These are phyloP conservation scores for Drosophila ohnishii DNA, from an alignment of 1,140 invertebrate species.

Conservation along the genomic window DNA sequence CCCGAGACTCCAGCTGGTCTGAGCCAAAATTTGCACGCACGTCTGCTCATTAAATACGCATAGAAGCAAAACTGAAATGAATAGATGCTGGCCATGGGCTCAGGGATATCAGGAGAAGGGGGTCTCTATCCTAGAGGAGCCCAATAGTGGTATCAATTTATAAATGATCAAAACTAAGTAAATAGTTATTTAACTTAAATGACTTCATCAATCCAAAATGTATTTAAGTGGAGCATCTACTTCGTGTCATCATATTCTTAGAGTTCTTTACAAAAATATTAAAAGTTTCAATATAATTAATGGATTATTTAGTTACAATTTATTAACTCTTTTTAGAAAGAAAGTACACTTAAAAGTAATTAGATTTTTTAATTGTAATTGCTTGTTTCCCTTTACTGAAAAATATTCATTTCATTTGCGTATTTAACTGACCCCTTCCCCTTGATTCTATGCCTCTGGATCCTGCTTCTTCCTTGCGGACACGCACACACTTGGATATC, in stretches of 20 bases:
- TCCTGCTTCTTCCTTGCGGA: neutral
- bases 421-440: neutral
- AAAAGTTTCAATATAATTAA: no score
- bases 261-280: no score
- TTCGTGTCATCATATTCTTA: no score
- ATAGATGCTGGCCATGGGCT: conserved; percentile 41
- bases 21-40: conserved; percentile 71
- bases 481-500: conserved; percentile 67
- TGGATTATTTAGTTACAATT: no score
- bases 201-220: no score
- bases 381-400: neutral
- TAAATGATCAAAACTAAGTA: neutral
- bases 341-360: neutral
- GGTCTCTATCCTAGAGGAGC: neutral
- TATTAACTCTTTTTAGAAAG: neutral
- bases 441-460: conserved; percentile 4
- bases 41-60: conserved; percentile 81
- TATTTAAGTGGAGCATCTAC: no score
- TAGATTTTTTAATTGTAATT: neutral
- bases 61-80: conserved; percentile 58
- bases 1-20: conserved; percentile 53
- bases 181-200: neutral
- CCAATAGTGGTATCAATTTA: neutral
- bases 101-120: conserved; percentile 5
- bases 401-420: neutral